Base-by-base conservation (phyloP, 2,797 vertebrate species). In the Emys orbicularis region DNA sequence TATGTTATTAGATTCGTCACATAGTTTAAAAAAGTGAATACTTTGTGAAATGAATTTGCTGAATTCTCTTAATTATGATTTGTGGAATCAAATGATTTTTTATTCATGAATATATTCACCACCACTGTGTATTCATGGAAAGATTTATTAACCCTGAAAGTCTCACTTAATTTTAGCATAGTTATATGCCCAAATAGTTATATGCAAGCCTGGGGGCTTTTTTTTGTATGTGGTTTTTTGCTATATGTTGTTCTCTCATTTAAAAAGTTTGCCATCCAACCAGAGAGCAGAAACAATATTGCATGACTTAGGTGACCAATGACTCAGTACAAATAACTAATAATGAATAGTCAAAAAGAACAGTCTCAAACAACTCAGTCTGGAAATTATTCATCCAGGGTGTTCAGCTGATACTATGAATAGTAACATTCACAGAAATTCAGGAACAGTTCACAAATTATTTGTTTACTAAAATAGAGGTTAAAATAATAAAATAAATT, bases 341-440 rank as follows among this genome's bases (percentile, higher is more conserved):
- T 3, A 56, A 81, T 53, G 65, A 96, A 25, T 0, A 27, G 86
- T 52, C 91, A 89, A 56, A 91, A 83, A 50, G 65, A 96, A 44
- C 68, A 83, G 54, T 93, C 92, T 93, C 91, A 83, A 1, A 12
- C 31, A 84, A 91, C 54, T 91, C 18, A 76, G 81, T n/a, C 34
- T 18, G 31, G 19, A 68, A 68, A 19, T 68, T 37, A 74, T 93
- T 93, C 81, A 90, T 83, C 72, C n/a, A 80, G 91, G 91, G 2
- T 84, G 34, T 82, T 87, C 88, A 52, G 3, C 61, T 87, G 68
- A 54, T 49, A 91, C 80, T 56, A 0, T 57, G 87, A 81, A 72
- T 29, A 31, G 83, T 90, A 95, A 81, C 23, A 54, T 6, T 54
- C 54, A 56, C 21, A 11, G 13, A 90, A 92, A 65, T 49, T 8